Evolutionary conservation across 2,888 invertebrate species (phyloP), one percentile per base, ranked within the genome.

Genomic region (Disparrhopalites patrizii): DNA sequence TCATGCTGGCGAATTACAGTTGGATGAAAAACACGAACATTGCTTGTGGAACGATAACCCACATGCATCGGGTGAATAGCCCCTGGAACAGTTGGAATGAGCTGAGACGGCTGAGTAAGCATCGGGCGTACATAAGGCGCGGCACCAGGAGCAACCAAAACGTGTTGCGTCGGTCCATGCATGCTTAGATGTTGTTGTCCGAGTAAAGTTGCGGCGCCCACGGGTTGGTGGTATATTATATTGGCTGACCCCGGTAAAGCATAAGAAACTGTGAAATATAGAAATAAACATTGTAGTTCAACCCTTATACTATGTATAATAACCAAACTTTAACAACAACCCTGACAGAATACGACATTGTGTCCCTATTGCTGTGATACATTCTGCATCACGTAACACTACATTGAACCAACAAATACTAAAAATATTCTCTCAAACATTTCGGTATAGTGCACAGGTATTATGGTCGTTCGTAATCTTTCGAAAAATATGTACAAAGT

Each of bases 261-360:
- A 23, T 55, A 55, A 5, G 54, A 52, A 8, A 63, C 62, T 63
- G 58, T 13, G 33, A 40, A 40, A 27, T 43, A 43, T n/a, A n/a
- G n/a, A n/a, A n/a, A n/a, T n/a, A n/a, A n/a, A n/a, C n/a, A n/a
- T n/a, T n/a, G n/a, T n/a, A n/a, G n/a, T n/a, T n/a, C 30, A 30
- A 7, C 43, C 27, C 43, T 20, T 30, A 60, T 7, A 31, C n/a
- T n/a, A 38, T 30, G 28, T 27, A n/a, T 43, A n/a, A 60, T 13
- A 60, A 38, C 18, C 15, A 60, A 1, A 2, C 28, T 25, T 7
- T 54, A 25, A 52, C 20, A 23, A 25, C n/a, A n/a, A n/a, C n/a
- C n/a, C n/a, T n/a, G n/a, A n/a, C n/a, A n/a, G n/a, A n/a, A n/a
- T n/a, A n/a, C n/a, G n/a, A n/a, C n/a, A n/a, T n/a, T n/a, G n/a